Evolutionary conservation across 2,113 vertebrate genomes (phyloP).

Genomic region (Trogon melanurus): DNA sequence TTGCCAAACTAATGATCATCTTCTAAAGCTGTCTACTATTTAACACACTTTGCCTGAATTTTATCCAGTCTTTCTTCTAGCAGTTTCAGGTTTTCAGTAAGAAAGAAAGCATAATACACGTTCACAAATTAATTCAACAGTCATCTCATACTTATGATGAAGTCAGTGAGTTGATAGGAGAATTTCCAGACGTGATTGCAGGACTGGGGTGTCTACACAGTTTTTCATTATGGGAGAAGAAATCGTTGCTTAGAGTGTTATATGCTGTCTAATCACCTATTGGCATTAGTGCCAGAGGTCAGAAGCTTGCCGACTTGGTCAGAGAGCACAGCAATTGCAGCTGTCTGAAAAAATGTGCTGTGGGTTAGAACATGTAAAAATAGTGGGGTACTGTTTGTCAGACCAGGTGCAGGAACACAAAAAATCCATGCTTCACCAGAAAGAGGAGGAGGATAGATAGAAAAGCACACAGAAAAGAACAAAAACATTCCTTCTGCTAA

Average conservation of each 20-base stretch:
- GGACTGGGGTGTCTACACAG: not conserved
- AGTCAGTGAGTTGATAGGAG: not conserved
- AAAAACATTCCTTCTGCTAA: conserved; percentile 61
- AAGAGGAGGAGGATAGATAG: conserved; percentile 7
- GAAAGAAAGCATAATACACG: not conserved
- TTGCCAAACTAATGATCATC: not conserved
- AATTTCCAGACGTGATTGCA: not conserved
- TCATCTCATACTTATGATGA: not conserved
- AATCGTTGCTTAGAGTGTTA: not conserved
- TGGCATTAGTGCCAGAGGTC: conserved; percentile 19
- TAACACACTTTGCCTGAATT: not conserved
- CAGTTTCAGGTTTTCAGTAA: not conserved
- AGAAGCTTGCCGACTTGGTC: conserved; percentile 45
- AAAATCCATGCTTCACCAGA: not conserved
- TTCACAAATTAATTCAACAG: not conserved
- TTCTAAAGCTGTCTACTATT: not conserved
- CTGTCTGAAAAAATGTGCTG: conserved; percentile 30
- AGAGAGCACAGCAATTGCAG: conserved; percentile 43
- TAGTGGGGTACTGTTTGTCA: conserved; percentile 61
- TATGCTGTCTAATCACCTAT: not conserved
- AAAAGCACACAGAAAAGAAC: conserved; percentile 28
- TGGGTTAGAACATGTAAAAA: not conserved
- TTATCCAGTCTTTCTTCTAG: not conserved
- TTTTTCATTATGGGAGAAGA: not conserved
- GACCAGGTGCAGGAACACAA: conserved; percentile 65